Evolutionary conservation across 1,140 invertebrate species (phyloP), one percentile per base, ranked within the genome.

Genomic region (Periplaneta americana): DNA sequence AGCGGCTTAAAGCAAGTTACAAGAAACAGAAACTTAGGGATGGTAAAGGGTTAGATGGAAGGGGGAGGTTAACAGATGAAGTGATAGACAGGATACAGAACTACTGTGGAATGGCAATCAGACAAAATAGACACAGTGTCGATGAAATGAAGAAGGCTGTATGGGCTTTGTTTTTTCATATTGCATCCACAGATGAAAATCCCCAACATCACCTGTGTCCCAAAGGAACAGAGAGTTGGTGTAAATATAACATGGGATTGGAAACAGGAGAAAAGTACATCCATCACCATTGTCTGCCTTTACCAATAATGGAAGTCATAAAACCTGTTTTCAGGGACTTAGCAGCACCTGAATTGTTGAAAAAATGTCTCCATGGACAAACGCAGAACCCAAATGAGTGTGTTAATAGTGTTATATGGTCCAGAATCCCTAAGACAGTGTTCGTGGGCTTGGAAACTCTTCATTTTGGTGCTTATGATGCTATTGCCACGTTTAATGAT

Each of bases 141-240:
- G 80, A n/a, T 77, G 36, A 28, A 31, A 83, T 84, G 83, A 81
- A 33, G 37, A 35, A 28, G 48, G 82, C 82, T 75, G 75, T 85
- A 74, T 83, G 83, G 83, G 83, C 84, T 32, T 83, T 81, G 28
- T 84, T 79, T 37, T 81, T 80, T 32, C 82, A 84, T 76, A 81
- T 80, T 34, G 57, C 18, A 32, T 84, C 84, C 34, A 84, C 83
- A 9, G 34, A 80, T 35, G 84, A 78, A 66, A 81, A 84, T 80
- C 83, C 83, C 37, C n/a, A 84, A 31, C 83, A 83, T 77, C 57
- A 35, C 22, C 82, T 82, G 84, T 87, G 86, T 77, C 84, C 85
- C n/a, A 75, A 78, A 57, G 85, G 84, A 31, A 82, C 76, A 79
- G 85, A 85, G 66, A 84, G 82, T 8, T 87, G 85, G 85, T 86